phyloP scores from a whole-genome alignment of 2,797 vertebrate genomes.

The Sebastes ruberrimus region DNA sequence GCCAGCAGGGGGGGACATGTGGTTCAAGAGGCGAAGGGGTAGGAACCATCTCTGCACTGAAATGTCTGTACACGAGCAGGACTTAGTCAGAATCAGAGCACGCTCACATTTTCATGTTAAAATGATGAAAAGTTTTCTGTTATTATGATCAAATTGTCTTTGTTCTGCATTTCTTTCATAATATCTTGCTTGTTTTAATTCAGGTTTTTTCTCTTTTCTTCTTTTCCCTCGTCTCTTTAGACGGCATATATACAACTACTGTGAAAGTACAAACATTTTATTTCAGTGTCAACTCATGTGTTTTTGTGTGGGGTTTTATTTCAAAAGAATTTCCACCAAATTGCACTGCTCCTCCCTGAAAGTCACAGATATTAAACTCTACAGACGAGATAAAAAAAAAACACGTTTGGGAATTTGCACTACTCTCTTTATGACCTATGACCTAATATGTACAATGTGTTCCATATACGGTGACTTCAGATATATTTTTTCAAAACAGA shows the following conservation, averaged over 20 bases:
- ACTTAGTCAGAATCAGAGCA: neutral
- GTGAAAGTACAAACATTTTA: neutral
- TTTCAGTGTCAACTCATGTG: neutral
- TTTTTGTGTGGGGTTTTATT: neutral
- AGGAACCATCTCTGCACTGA: neutral
- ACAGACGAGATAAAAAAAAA: neutral
- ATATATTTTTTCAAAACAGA: slow-evolving; percentile 10
- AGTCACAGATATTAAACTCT: neutral
- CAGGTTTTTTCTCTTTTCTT: neutral
- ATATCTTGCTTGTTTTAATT: neutral
- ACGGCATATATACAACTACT: neutral
- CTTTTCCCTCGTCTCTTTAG: neutral
- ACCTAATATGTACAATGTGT: neutral
- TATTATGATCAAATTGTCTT: neutral
- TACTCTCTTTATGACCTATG: neutral
- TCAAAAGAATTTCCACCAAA: neutral
- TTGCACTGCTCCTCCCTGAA: neutral
- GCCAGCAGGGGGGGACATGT: slow-evolving; percentile 74
- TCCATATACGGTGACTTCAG: neutral
- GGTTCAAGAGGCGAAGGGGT: slow-evolving; percentile 38
- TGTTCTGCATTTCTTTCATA: neutral
- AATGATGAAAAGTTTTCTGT: neutral
- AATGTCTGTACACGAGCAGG: neutral
- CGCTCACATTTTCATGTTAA: neutral
- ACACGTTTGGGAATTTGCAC: neutral